Conservation (phyloP, 2,113 vertebrate species). For the Actenoides hombroni region DNA sequence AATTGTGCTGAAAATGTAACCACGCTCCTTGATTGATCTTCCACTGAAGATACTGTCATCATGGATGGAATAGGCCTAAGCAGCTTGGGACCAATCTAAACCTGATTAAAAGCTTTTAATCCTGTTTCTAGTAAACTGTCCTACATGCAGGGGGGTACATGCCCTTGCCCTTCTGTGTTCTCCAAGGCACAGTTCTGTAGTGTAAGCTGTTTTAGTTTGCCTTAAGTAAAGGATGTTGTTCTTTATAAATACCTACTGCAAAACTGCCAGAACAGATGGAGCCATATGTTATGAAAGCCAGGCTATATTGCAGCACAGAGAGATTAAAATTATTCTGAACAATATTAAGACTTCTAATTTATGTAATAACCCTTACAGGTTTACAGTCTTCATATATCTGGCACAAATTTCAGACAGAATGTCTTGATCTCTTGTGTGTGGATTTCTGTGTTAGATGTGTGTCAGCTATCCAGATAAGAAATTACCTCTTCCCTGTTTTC, state of each 20-base stretch:
- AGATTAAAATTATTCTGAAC: conserved; percentile 52
- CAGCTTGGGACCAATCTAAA: background rate
- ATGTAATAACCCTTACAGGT: conserved; percentile 51
- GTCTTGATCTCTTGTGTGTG: background rate
- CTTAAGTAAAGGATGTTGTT: background rate
- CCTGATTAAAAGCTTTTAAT: background rate
- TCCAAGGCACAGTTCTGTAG: background rate
- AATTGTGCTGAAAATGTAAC: background rate
- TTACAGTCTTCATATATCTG: conserved; percentile 22
- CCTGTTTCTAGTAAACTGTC: background rate
- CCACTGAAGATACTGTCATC: background rate
- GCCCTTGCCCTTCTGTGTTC: background rate
- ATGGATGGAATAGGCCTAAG: background rate
- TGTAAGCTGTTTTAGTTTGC: background rate
- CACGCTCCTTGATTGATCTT: background rate
- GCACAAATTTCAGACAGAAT: conserved; percentile 2
- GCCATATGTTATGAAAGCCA: conserved; percentile 12
- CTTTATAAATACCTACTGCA: conserved; percentile 15
- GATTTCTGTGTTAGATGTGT: background rate
- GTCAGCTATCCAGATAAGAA: background rate
- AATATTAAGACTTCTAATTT: conserved; percentile 59
- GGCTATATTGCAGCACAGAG: conserved; percentile 5
- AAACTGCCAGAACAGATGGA: conserved; percentile 50
- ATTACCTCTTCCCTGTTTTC: background rate
- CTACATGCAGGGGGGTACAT: background rate